Evolutionary conservation across 2,113 vertebrate species (phyloP).

Genomic region (Phasianus colchicus): DNA sequence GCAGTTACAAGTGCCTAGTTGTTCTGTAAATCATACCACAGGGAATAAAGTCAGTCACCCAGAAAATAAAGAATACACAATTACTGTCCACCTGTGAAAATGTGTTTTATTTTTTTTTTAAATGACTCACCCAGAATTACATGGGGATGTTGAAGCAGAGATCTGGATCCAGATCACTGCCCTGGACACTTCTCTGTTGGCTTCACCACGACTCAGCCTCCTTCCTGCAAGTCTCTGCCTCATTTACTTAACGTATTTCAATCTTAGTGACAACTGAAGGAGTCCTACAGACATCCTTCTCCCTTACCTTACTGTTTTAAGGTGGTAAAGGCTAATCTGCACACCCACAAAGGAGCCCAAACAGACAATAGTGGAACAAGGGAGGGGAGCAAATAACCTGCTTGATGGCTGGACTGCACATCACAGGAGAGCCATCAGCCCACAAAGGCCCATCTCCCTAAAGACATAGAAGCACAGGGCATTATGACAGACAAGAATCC

Average conservation of each 20-base stretch:
- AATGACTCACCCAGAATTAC: not conserved
- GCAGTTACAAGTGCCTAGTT: not conserved
- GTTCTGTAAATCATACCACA: constrained; percentile 6
- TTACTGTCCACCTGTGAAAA: not conserved
- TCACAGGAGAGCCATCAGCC: not conserved
- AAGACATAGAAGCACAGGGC: not conserved
- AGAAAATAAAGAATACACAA: constrained; percentile 44
- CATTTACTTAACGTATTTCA: not conserved
- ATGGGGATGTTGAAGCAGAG: not conserved
- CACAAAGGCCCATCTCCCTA: not conserved
- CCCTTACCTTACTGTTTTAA: not conserved
- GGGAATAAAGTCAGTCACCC: constrained; percentile 26
- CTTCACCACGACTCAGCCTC: not conserved
- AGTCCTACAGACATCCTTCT: not conserved
- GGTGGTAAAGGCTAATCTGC: not conserved
- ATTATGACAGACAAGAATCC: not conserved
- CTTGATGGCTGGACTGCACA: not conserved
- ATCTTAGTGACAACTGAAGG: not conserved
- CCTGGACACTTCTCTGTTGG: not conserved
- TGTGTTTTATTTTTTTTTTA: not conserved
- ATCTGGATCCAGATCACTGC: not conserved
- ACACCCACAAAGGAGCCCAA: not conserved
- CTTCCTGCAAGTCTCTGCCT: not conserved
- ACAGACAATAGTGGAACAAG: accelerated
- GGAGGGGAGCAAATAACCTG: not conserved